Base-by-base conservation (phyloP, 2,113 vertebrate genomes). In the Triplophysa tibetana region DNA sequence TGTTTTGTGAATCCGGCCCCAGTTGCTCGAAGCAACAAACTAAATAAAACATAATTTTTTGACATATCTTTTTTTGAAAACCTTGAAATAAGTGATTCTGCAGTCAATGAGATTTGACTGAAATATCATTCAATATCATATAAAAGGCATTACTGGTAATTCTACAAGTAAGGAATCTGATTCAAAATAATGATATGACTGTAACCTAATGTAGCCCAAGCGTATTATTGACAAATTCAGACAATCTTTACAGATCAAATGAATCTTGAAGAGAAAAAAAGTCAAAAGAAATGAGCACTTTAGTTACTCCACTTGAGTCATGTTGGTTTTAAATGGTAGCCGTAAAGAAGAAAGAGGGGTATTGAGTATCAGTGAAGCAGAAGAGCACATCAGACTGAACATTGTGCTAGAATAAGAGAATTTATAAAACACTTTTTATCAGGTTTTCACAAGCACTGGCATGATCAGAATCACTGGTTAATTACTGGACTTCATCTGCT, bases 291-390 rank as follows among this genome's bases (percentile, higher is more conserved):
- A 17, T 33, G 54, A 38, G 58, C 33, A 43, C n/a, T 60, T 60
- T 2, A 41, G 54, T 29, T 29, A 29, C 29, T 29, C 4, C 29
- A 14, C 19, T 58, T 52, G 21, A 5, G 19, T 58, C 60, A 72
- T 14, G 41, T 64, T 43, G 61, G 50, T 65, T 73, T 79, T 60
- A 72, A 41, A 65, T 54, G 16, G 3, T 52, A 81, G 16, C 14
- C 9, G 8, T 23, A 61, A 75, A 41, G 2, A 38, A 80, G 65
- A 75, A 24, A 16, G 13, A 16, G 50, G 17, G 45, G 38, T 23
- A 73, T 83, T 80, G 78, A 81, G 66, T 14, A 50, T 54, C 78
- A 81, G 61, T 77, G 41, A 77, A 77, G 82, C 66, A 58, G 60
- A 83, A 64, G 29, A n/a, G 29, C 21, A 26, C 56, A 66, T 43